These are phyloP conservation scores for Alexandromys fortis DNA, from an alignment of 2,113 vertebrate genomes.

Conservation along the genomic window DNA sequence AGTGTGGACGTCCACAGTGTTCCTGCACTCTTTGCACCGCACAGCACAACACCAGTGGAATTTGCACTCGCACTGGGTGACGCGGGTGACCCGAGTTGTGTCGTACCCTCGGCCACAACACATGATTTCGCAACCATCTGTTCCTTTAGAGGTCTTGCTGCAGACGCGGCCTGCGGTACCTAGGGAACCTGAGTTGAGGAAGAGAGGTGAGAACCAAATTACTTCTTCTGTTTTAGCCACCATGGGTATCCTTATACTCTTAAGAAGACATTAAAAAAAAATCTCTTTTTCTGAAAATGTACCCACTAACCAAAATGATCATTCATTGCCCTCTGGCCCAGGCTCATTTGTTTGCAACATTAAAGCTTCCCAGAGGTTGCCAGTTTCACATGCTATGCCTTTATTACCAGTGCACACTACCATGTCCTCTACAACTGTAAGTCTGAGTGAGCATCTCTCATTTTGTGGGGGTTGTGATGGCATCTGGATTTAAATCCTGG, in stretches of 20 bases:
- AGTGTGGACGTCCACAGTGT: constrained; percentile 96
- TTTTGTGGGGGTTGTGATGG: not conserved
- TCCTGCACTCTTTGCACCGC: constrained; percentile 96
- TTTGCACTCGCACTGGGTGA: constrained; percentile 98
- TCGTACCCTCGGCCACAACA: constrained; percentile 99
- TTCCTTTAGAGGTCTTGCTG: constrained; percentile 93
- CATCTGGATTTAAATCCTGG: constrained; percentile 36
- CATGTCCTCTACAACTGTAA: not conserved
- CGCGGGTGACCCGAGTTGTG: constrained; percentile 94
- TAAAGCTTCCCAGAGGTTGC: not conserved
- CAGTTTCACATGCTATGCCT: not conserved
- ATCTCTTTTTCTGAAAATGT: constrained; percentile 55
- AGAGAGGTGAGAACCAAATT: not conserved
- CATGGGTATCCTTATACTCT: constrained; percentile 29
- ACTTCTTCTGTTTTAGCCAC: constrained; percentile 20
- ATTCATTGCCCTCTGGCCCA: not conserved
- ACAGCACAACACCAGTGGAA: constrained; percentile 99
- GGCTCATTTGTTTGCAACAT: not conserved
- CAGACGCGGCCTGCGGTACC: constrained; percentile 96
- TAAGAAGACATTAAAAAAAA: constrained; percentile 35
- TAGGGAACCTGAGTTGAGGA: constrained; percentile 90
- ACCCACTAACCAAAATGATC: constrained; percentile 4
- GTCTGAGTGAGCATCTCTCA: not conserved
- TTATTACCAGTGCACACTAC: not conserved
- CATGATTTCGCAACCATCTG: constrained; percentile 98